Conservation (phyloP, 2,113 vertebrate species). For the Maccullochella peelii region DNA sequence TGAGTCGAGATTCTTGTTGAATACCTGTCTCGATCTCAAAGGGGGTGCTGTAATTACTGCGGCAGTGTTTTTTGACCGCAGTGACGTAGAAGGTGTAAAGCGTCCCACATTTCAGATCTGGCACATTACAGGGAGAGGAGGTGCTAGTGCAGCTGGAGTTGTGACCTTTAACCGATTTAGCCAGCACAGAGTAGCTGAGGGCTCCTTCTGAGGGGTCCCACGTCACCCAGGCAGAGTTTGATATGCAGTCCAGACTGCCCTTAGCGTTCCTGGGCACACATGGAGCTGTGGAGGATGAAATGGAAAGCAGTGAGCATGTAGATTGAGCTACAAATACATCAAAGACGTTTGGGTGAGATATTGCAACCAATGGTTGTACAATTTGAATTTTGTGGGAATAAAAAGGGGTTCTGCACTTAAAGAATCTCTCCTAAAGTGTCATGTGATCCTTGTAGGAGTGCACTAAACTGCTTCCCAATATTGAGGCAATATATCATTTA, state of each 20-base stretch:
- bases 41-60: conserved; percentile 65
- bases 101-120: conserved; percentile 79
- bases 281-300: conserved; percentile 72
- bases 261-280: conserved; percentile 72
- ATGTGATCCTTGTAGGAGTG: no score
- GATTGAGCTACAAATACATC: no score
- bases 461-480: no score
- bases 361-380: background rate
- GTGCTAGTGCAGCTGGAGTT: conserved; percentile 68
- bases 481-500: no score
- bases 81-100: conserved; percentile 77
- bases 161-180: conserved; percentile 47
- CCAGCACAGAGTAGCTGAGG: conserved; percentile 73
- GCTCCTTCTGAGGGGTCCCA: conserved; percentile 73
- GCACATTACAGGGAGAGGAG: conserved; percentile 69
- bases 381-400: background rate
- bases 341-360: background rate
- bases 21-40: conserved; percentile 83
- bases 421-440: background rate
- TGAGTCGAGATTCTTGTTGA: background rate
- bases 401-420: background rate
- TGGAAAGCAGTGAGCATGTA: background rate
- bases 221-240: conserved; percentile 77
- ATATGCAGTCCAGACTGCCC: conserved; percentile 79
- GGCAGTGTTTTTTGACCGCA: conserved; percentile 76